A percentile compares a stretch with the other conserved stretches of the same genome.
phyloP scores from a whole-genome alignment of 2,888 invertebrate genomes.

The Amiota minor region DNA sequence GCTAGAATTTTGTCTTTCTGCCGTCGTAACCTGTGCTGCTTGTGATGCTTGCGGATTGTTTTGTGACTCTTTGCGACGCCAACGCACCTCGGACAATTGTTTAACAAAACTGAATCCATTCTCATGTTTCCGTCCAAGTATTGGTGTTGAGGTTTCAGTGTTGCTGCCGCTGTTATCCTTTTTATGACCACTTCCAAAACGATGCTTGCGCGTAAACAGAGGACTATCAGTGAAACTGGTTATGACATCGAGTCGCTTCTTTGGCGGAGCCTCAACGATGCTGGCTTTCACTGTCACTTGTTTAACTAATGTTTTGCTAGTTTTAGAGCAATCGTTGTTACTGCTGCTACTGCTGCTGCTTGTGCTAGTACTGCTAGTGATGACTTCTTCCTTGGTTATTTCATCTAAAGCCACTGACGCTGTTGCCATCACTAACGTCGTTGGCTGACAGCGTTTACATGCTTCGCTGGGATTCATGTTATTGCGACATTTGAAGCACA shows the following conservation, averaged over 20 bases:
- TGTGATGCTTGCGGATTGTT: slow-evolving; percentile 40
- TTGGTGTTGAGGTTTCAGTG: slow-evolving; percentile 68
- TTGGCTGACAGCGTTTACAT: slow-evolving; percentile 66
- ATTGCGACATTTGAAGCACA: slow-evolving; percentile 66
- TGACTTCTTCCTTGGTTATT: slow-evolving; percentile 40
- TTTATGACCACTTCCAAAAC: slow-evolving; percentile 69
- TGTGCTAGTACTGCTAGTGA: slow-evolving; percentile 39
- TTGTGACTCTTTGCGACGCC: slow-evolving; percentile 69
- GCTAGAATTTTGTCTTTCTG: slow-evolving; percentile 22
- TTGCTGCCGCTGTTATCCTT: slow-evolving; percentile 57
- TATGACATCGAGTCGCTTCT: slow-evolving; percentile 72
- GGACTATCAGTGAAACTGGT: slow-evolving; percentile 74
- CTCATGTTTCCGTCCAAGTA: slow-evolving; percentile 69
- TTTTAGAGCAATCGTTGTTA: background rate
- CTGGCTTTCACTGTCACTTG: slow-evolving; percentile 22
- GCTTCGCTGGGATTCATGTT: slow-evolving; percentile 60
- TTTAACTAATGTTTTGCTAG: slow-evolving; percentile 38
- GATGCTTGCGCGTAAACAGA: slow-evolving; percentile 73
- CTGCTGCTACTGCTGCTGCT: slow-evolving; percentile 40
- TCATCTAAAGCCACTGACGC: slow-evolving; percentile 49
- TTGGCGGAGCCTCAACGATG: slow-evolving; percentile 48
- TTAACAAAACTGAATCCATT: slow-evolving; percentile 72
- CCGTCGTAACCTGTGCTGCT: background rate
- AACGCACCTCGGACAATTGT: slow-evolving; percentile 71
- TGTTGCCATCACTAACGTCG: slow-evolving; percentile 40